Conservation (phyloP, 1,140 invertebrate genomes). For the Schlechtendalia chinensis region DNA sequence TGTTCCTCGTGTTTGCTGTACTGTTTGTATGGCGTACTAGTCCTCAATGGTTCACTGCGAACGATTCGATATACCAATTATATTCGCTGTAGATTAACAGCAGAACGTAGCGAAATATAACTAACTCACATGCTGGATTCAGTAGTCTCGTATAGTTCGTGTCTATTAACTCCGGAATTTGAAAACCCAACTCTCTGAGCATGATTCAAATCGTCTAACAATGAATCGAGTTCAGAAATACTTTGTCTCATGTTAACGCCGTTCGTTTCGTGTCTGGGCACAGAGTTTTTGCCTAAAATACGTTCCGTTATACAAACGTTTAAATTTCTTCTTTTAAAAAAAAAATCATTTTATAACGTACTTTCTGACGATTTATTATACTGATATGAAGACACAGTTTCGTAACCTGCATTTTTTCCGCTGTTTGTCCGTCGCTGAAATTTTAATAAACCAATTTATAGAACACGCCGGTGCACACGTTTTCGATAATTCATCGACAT, state of each 20-base stretch:
- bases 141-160: constrained; percentile 25
- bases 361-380: constrained; percentile 46
- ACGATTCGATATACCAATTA: not conserved
- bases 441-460: not conserved
- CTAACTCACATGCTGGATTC: constrained; percentile 10
- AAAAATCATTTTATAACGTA: not conserved
- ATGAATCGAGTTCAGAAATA: constrained; percentile 55
- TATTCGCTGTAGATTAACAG: too few relatives aligned
- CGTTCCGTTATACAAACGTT: not conserved
- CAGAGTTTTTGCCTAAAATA: constrained; percentile 8
- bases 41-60: constrained; percentile 46
- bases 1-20: constrained; percentile 43
- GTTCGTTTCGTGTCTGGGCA: constrained; percentile 41
- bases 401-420: constrained; percentile 37
- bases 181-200: constrained; percentile 55
- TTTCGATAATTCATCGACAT: not conserved
- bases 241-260: constrained; percentile 52
- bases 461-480: not conserved
- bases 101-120: not conserved
- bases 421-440: constrained; percentile 24
- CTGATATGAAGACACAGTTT: constrained; percentile 40
- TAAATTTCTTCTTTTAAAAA: not conserved
- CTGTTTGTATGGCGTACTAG: constrained; percentile 43
- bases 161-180: constrained; percentile 30
- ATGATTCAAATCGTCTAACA: constrained; percentile 55